Evolutionary conservation across 2,797 vertebrate species (phyloP).

Genomic region (Phalloptychus januarius): DNA sequence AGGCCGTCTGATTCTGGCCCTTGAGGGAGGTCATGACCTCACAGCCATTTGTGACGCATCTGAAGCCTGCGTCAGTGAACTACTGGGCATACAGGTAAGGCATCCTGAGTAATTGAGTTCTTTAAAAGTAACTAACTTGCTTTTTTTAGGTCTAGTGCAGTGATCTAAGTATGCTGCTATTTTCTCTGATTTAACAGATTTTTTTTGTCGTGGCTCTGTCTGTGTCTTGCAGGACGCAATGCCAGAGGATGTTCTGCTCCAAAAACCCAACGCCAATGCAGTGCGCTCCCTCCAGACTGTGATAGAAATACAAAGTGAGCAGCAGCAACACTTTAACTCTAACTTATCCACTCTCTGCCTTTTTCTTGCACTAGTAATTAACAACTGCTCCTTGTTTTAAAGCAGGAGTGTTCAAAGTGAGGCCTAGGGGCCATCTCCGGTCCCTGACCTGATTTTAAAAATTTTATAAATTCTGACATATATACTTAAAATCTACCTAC

Average conservation of each 20-base stretch:
- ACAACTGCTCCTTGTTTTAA: neutral
- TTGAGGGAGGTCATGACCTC: conserved; percentile 96
- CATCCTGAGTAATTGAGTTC: conserved; percentile 30
- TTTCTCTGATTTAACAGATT: neutral
- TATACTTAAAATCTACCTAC: too few relatives aligned
- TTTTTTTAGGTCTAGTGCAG: neutral
- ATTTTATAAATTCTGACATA: too few relatives aligned
- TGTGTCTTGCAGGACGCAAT: conserved; percentile 82
- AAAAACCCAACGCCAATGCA: conserved; percentile 88
- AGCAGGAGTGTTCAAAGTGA: neutral
- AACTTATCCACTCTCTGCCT: neutral
- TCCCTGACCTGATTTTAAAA: too few relatives aligned
- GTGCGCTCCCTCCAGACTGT: conserved; percentile 90
- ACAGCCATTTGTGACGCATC: conserved; percentile 96
- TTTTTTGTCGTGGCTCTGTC: neutral
- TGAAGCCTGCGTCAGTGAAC: conserved; percentile 90
- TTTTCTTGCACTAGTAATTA: conserved; percentile 8
- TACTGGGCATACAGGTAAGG: conserved; percentile 90
- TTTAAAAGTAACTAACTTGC: neutral
- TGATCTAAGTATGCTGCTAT: neutral
- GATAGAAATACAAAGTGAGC: conserved; percentile 86
- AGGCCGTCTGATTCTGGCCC: conserved; percentile 88
- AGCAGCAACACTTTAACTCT: neutral
- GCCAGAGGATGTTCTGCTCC: conserved; percentile 86
- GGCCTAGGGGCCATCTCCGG: too few relatives aligned